phyloP scores from a whole-genome alignment of 2,113 vertebrate genomes.

The Leptosomus discolor region DNA sequence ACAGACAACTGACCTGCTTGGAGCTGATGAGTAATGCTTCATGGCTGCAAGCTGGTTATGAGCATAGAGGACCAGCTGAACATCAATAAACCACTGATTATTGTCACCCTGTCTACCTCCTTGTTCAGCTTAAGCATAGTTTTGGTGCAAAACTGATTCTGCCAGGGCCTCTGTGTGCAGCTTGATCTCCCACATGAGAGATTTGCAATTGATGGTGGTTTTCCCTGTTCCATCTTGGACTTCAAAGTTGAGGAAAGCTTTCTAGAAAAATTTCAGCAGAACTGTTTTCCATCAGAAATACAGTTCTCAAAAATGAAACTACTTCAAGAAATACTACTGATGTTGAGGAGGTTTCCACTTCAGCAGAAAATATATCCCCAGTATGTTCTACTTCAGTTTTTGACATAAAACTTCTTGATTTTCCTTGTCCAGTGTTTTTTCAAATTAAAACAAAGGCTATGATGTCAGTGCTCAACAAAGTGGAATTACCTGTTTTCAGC shows the following conservation, averaged over 20 bases:
- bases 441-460: neutral
- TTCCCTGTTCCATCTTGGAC: neutral
- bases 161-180: neutral
- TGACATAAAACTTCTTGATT: neutral
- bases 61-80: neutral
- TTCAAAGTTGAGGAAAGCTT: neutral
- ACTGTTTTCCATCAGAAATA: neutral
- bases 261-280: neutral
- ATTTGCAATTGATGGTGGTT: neutral
- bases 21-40: neutral
- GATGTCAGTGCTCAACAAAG: neutral
- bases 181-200: neutral
- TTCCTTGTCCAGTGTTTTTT: neutral
- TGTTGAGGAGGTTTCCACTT: neutral
- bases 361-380: neutral
- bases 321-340: neutral
- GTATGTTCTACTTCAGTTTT: neutral
- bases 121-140: neutral
- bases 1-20: neutral
- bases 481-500: neutral
- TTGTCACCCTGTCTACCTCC: neutral
- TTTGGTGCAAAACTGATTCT: neutral
- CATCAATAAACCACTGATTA: neutral
- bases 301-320: neutral
- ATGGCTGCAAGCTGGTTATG: neutral